These are phyloP conservation scores for Limnodromus scolopaceus DNA, from an alignment of 2,797 vertebrate genomes.

Conservation along the genomic window DNA sequence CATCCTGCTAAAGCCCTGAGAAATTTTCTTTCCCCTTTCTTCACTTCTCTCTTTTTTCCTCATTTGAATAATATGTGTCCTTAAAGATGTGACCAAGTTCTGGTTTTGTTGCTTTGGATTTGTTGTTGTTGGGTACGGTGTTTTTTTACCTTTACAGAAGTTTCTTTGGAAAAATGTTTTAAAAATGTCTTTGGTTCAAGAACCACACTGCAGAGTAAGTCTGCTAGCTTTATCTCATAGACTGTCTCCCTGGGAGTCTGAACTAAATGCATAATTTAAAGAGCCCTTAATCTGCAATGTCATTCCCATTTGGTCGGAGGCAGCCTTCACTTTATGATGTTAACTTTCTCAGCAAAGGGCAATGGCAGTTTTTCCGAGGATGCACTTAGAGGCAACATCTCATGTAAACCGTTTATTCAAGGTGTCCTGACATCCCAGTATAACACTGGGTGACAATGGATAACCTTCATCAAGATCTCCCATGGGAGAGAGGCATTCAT, in stretches of 20 bases:
- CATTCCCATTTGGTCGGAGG: slow-evolving; percentile 81
- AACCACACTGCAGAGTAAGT: slow-evolving; percentile 14
- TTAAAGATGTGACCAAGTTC: background rate
- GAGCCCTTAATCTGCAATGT: slow-evolving; percentile 81
- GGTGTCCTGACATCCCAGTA: slow-evolving; percentile 61
- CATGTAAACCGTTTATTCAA: slow-evolving; percentile 73
- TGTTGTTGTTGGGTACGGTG: background rate
- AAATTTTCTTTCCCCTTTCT: background rate
- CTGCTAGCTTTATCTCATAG: slow-evolving; percentile 37
- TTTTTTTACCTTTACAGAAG: background rate
- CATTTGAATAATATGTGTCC: background rate
- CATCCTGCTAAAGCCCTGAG: background rate
- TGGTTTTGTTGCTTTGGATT: background rate
- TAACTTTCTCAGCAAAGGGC: slow-evolving; percentile 80
- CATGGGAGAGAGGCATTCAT: slow-evolving; percentile 7
- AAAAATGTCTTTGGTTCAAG: background rate
- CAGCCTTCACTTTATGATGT: slow-evolving; percentile 82
- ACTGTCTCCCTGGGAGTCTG: slow-evolving; percentile 72
- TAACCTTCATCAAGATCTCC: slow-evolving; percentile 67
- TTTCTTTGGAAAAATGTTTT: slow-evolving; percentile 29
- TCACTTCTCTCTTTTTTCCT: background rate
- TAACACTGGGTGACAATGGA: slow-evolving; percentile 63
- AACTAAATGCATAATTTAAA: slow-evolving; percentile 82
- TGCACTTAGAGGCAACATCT: slow-evolving; percentile 66
- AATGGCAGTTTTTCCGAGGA: slow-evolving; percentile 71